Percentiles rank a stretch among this genome's conserved stretches.
Conservation (phyloP, 2,113 vertebrate genomes). For the Rhipidura dahli region DNA sequence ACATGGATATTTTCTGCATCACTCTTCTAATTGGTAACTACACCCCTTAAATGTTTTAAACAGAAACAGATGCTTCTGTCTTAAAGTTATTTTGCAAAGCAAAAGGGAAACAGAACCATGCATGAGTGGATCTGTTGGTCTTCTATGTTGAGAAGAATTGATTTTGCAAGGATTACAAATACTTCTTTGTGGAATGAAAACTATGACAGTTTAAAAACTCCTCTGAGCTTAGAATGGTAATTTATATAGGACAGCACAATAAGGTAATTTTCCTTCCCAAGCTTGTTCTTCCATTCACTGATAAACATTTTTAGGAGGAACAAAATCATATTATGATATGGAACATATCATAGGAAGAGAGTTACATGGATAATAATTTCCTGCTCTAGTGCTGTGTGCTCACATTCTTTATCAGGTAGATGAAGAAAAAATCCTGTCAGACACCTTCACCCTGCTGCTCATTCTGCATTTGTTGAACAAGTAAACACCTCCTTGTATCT, state of each 20-base stretch:
- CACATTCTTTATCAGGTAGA: fast-evolving
- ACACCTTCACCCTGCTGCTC: background rate
- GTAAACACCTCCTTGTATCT: background rate
- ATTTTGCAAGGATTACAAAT: background rate
- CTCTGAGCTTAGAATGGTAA: background rate
- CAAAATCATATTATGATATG: background rate
- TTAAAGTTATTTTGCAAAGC: background rate
- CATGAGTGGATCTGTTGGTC: background rate
- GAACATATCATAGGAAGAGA: background rate
- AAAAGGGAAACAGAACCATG: background rate
- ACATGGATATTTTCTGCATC: background rate
- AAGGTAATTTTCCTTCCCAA: background rate
- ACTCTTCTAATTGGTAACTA: background rate
- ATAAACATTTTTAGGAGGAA: background rate
- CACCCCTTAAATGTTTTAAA: background rate
- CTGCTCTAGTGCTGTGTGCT: background rate
- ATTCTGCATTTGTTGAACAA: background rate
- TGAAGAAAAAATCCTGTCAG: background rate
- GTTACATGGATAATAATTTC: background rate
- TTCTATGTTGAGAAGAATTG: background rate
- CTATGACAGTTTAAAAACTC: background rate
- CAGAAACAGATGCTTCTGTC: background rate
- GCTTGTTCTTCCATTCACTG: background rate
- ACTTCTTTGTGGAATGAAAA: background rate
- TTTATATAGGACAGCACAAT: background rate